Evolutionary conservation across 2,113 vertebrate genomes (phyloP).

Genomic region (Eublepharis macularius): DNA sequence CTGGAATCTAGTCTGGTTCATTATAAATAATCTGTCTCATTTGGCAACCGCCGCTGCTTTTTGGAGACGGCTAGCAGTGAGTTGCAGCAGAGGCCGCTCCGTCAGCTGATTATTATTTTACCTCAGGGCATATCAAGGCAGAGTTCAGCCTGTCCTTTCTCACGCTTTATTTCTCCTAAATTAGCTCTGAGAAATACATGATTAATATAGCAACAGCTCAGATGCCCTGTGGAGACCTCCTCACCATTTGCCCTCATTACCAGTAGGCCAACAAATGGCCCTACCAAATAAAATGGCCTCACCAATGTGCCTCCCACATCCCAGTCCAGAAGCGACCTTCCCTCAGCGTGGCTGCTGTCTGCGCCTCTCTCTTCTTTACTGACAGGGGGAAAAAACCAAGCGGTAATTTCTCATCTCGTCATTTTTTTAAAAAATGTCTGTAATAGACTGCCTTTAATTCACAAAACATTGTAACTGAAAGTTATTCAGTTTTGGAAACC

Average conservation of each 20-base stretch:
- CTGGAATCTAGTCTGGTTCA: slow-evolving; percentile 69
- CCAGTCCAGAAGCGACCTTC: not conserved
- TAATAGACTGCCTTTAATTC: not conserved
- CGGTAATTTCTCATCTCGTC: not conserved
- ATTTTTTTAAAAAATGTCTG: not conserved
- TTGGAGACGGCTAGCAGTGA: slow-evolving; percentile 48
- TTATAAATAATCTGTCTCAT: slow-evolving; percentile 72
- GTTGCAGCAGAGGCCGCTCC: slow-evolving; percentile 62
- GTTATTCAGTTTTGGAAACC: not conserved
- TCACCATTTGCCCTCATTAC: slow-evolving; percentile 20
- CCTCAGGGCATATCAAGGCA: slow-evolving; percentile 60
- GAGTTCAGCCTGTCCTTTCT: slow-evolving; percentile 42
- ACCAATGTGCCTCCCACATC: not conserved
- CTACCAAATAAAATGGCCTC: not conserved
- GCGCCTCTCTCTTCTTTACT: not conserved
- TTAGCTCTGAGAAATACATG: slow-evolving; percentile 62
- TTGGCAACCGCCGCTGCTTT: slow-evolving; percentile 64
- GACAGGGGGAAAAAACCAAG: not conserved
- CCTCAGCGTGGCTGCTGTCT: too few species aligned
- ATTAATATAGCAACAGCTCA: slow-evolving; percentile 51
- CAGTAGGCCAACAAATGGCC: slow-evolving; percentile 26
- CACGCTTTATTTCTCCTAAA: slow-evolving; percentile 66
- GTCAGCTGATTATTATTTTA: slow-evolving; percentile 70
- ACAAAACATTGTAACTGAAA: not conserved
- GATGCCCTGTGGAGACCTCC: slow-evolving; percentile 49